phyloP scores from a whole-genome alignment of 1,140 invertebrate species.

The Diploscapter pachys region DNA sequence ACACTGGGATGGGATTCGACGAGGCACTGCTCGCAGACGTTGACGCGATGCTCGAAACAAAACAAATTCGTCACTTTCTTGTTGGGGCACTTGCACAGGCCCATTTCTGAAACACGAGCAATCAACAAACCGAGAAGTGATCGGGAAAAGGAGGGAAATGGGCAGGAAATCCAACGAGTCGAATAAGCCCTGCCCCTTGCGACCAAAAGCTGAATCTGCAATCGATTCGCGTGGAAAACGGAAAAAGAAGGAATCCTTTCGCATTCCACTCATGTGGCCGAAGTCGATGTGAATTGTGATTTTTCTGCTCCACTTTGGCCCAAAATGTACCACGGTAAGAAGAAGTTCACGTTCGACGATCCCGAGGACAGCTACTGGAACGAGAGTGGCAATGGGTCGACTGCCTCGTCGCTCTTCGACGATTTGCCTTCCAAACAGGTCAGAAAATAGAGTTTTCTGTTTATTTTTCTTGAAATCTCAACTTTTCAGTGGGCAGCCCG shows the following conservation, averaged over 20 bases:
- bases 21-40: conserved; percentile 97
- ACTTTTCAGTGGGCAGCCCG: conserved; percentile 16
- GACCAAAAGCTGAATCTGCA: no score
- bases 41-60: conserved; percentile 95
- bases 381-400: conserved; percentile 6
- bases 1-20: conserved; percentile 90
- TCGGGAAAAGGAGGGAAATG: no score
- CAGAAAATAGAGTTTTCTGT: background rate
- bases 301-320: no score
- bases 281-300: no score
- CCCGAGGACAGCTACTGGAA: conserved; percentile 36
- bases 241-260: no score
- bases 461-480: background rate
- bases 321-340: background rate
- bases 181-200: no score
- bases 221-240: no score
- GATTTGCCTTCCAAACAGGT: conserved; percentile 32
- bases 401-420: conserved; percentile 20
- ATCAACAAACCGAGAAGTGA: no score
- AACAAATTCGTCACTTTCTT: conserved; percentile 92
- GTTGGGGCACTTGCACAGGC: conserved; percentile 94
- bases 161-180: no score
- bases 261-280: no score
- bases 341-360: conserved; percentile 30
- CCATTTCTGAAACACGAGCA: conserved; percentile 68